A percentile compares a stretch with the other conserved stretches of the same genome.
Conservation (phyloP, 92 coral and sea anemone species). For the Parazoanthus swiftii region DNA sequence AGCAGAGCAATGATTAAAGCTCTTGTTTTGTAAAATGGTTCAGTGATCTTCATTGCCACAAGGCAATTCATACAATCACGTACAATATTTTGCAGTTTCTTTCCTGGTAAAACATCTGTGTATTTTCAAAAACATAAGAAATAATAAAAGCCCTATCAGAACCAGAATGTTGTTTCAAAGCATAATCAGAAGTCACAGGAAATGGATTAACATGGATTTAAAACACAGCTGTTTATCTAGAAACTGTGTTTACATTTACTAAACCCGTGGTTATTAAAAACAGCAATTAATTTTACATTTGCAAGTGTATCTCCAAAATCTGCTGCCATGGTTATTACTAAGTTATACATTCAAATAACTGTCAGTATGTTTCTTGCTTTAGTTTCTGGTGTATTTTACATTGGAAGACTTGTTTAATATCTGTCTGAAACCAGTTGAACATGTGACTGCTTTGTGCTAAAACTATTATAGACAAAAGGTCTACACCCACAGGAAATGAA, state of each 20-base stretch:
- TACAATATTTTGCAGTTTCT: background rate
- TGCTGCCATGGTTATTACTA: background rate
- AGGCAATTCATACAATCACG: background rate
- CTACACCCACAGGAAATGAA: slow-evolving; percentile 34
- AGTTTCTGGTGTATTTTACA: background rate
- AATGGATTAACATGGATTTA: slow-evolving; percentile 21
- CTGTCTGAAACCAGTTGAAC: slow-evolving; percentile 5
- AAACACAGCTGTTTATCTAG: background rate
- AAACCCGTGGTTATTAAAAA: background rate
- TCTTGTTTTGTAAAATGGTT: background rate
- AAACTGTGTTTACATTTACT: background rate
- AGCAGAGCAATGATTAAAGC: background rate
- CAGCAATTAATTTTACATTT: background rate
- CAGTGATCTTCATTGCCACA: background rate
- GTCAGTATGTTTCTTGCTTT: background rate
- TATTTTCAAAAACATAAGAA: background rate
- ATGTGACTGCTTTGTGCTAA: slow-evolving; percentile 20
- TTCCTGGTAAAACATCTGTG: slow-evolving; percentile 22
- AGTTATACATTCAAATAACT: background rate
- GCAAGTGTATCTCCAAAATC: background rate
- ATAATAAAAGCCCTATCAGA: background rate
- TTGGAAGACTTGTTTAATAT: background rate
- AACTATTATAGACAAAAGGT: background rate
- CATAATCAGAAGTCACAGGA: background rate
- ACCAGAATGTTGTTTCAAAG: background rate